Evolutionary conservation across 2,888 invertebrate species (phyloP).

Genomic region (Mylabris sibirica): DNA sequence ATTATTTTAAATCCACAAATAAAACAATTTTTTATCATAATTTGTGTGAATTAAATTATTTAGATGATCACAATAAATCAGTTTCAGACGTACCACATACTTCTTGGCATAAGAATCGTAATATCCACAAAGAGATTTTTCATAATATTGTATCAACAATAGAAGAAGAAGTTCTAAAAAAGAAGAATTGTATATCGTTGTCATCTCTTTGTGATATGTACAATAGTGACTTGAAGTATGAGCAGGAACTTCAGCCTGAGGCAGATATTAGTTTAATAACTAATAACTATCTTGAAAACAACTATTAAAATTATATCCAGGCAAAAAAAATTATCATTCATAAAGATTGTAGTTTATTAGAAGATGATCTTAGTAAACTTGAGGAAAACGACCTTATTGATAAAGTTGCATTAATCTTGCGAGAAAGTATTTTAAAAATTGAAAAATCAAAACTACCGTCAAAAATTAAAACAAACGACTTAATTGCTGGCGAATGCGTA

Average conservation of each 20-base stretch:
- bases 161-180: slow-evolving; percentile 20
- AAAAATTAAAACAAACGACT: slow-evolving; percentile 17
- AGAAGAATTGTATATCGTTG: slow-evolving; percentile 25
- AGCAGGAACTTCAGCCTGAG: slow-evolving; percentile 15
- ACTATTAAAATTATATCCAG: slow-evolving; percentile 14
- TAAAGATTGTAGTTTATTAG: slow-evolving; percentile 21
- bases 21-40: neutral
- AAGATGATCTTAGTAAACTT: slow-evolving; percentile 17
- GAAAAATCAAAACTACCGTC: slow-evolving; percentile 20
- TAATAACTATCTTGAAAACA: slow-evolving; percentile 22
- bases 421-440: slow-evolving; percentile 24
- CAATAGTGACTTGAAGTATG: slow-evolving; percentile 16
- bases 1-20: slow-evolving; percentile 17
- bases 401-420: slow-evolving; percentile 21
- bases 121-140: slow-evolving; percentile 27
- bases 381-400: slow-evolving; percentile 23
- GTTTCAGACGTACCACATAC: slow-evolving; percentile 24
- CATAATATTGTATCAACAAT: slow-evolving; percentile 25
- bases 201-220: slow-evolving; percentile 30
- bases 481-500: slow-evolving; percentile 22
- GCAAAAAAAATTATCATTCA: slow-evolving; percentile 17
- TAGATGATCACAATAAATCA: slow-evolving; percentile 28
- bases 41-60: slow-evolving; percentile 17
- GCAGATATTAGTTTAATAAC: slow-evolving; percentile 23
- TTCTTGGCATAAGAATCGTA: slow-evolving; percentile 29